Percentiles rank a stretch among this genome's conserved stretches.
These are phyloP conservation scores for Pterostichus madidus DNA, from an alignment of 2,888 invertebrate genomes.

Conservation along the genomic window DNA sequence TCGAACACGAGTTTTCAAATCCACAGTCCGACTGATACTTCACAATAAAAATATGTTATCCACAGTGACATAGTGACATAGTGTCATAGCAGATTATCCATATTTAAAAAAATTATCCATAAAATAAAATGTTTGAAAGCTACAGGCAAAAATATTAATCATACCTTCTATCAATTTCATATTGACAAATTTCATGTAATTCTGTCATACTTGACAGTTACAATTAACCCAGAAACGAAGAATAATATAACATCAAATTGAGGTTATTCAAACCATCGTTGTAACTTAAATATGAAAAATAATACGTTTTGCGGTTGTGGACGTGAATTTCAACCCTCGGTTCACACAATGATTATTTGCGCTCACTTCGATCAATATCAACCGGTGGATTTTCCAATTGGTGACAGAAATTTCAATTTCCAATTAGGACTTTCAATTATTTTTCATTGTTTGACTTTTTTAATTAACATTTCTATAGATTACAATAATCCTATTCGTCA, in stretches of 20 bases:
- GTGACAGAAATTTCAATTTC: conserved; percentile 34
- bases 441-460: conserved; percentile 31
- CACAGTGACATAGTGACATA: too few species aligned
- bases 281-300: conserved; percentile 34
- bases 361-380: conserved; percentile 16
- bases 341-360: conserved; percentile 5
- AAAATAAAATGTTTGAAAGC: too few species aligned
- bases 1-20: too few species aligned
- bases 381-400: not conserved
- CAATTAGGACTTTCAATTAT: conserved; percentile 34
- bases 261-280: not conserved
- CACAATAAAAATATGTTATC: too few species aligned
- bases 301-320: not conserved
- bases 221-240: conserved; percentile 26
- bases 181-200: conserved; percentile 17
- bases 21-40: too few species aligned
- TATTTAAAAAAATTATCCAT: too few species aligned
- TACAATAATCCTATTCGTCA: conserved; percentile 15
- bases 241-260: conserved; percentile 22
- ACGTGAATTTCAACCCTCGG: not conserved
- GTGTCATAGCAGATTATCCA: too few species aligned
- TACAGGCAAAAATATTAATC: not conserved
- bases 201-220: not conserved
- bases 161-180: not conserved
- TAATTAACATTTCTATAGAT: not conserved